These are phyloP conservation scores for Eunapius fragilis DNA, from an alignment of 37 sponge, comb jelly and placozoan genomes.

Conservation along the genomic window DNA sequence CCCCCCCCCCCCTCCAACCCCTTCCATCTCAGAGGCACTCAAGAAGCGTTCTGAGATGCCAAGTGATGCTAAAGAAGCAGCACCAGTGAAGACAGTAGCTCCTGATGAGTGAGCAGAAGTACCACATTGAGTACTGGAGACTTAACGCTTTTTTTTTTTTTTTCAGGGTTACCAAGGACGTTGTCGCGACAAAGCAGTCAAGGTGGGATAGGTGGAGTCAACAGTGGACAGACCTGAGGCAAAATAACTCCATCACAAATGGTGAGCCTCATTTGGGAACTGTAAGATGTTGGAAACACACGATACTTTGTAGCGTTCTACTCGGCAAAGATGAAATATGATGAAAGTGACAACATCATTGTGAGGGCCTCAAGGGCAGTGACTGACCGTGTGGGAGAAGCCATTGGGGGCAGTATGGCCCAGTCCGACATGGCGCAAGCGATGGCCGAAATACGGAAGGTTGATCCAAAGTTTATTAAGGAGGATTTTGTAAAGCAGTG, in stretches of 20 bases:
- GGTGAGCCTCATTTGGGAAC: slow-evolving; percentile 37
- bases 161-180: slow-evolving; percentile 63
- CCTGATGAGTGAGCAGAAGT: slow-evolving; percentile 61
- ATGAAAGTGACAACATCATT: slow-evolving; percentile 92
- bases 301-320: slow-evolving; percentile 62
- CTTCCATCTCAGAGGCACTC: slow-evolving; percentile 13
- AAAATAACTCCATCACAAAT: slow-evolving; percentile 80
- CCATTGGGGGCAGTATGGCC: slow-evolving; percentile 59
- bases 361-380: slow-evolving; percentile 79
- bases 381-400: slow-evolving; percentile 79
- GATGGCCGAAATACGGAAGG: slow-evolving; percentile 78
- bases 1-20: neutral
- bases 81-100: slow-evolving; percentile 5
- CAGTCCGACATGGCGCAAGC: slow-evolving; percentile 84
- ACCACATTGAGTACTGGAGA: neutral
- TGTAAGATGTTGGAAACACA: no score
- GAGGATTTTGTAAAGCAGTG: slow-evolving; percentile 75
- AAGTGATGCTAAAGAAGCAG: neutral
- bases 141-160: neutral
- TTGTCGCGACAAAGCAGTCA: slow-evolving; percentile 66
- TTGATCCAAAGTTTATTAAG: slow-evolving; percentile 80
- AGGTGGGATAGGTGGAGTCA: slow-evolving; percentile 71
- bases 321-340: slow-evolving; percentile 76
- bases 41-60: slow-evolving; percentile 34
- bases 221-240: slow-evolving; percentile 64